Percentiles rank a stretch among this genome's conserved stretches.
Evolutionary conservation across 2,113 vertebrate genomes (phyloP).

Genomic region (Colossoma macropomum): DNA sequence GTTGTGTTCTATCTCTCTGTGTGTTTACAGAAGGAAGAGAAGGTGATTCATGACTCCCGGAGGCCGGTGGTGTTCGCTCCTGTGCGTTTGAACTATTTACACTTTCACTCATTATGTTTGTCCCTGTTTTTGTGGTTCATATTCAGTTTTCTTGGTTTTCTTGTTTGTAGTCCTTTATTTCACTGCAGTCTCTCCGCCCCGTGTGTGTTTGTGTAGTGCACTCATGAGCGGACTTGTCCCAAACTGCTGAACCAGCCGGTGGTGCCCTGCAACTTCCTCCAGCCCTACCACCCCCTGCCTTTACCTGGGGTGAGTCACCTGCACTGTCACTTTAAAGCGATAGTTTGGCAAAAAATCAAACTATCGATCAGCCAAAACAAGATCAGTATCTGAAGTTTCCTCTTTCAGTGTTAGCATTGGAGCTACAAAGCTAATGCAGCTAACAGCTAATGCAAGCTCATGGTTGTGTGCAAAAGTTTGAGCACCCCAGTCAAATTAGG

Average conservation of each 20-base stretch:
- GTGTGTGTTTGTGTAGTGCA: conserved; percentile 67
- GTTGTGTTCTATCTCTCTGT: conserved; percentile 2
- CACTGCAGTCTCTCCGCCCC: not conserved
- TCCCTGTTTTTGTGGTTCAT: too few relatives aligned
- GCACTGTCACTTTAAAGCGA: not conserved
- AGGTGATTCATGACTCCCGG: conserved; percentile 69
- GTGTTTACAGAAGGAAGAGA: conserved; percentile 74
- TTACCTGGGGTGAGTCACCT: conserved; percentile 75
- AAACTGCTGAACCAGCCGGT: conserved; percentile 67
- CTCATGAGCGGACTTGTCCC: conserved; percentile 84
- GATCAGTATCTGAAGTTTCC: too few relatives aligned
- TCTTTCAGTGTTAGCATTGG: too few relatives aligned
- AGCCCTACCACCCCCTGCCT: conserved; percentile 79
- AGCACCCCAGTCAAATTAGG: too few relatives aligned
- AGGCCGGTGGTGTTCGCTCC: conserved; percentile 84
- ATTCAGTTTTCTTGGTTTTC: too few relatives aligned
- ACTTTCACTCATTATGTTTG: too few relatives aligned
- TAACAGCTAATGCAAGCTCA: too few relatives aligned
- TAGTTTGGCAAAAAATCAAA: too few relatives aligned
- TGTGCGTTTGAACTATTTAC: conserved; percentile 60
- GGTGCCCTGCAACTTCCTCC: conserved; percentile 86
- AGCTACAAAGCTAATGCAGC: too few relatives aligned
- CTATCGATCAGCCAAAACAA: too few relatives aligned
- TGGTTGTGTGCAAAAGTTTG: too few relatives aligned
- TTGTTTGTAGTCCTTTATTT: not conserved